Evolutionary conservation across 2,888 invertebrate species (phyloP).

Genomic region (Melanchra persicariae): DNA sequence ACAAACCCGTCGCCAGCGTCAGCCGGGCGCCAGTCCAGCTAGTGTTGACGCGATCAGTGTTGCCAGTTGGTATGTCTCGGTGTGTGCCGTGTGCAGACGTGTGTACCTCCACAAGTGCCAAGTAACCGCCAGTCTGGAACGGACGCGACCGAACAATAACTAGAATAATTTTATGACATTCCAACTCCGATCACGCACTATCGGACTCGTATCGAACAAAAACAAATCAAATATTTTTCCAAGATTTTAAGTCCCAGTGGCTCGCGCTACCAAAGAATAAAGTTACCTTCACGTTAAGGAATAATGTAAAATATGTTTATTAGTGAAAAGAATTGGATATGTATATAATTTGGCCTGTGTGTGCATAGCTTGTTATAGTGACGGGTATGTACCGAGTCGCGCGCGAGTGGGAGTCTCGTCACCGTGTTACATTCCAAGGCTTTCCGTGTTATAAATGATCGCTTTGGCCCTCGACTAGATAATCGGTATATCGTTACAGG

Average conservation of each 20-base stretch:
- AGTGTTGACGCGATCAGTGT: slow-evolving; percentile 49
- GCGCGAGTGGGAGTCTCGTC: slow-evolving; percentile 60
- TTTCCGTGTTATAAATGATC: slow-evolving; percentile 77
- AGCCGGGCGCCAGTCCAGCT: slow-evolving; percentile 31
- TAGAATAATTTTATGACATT: slow-evolving; percentile 80
- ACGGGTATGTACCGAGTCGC: slow-evolving; percentile 64
- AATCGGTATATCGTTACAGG: slow-evolving; percentile 66
- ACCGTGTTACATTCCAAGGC: slow-evolving; percentile 84
- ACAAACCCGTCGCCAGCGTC: slow-evolving; percentile 47
- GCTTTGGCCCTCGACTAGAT: slow-evolving; percentile 74
- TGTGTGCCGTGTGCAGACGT: slow-evolving; percentile 59
- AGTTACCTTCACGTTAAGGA: slow-evolving; percentile 89
- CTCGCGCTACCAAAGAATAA: slow-evolving; percentile 90
- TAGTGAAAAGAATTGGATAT: slow-evolving; percentile 81
- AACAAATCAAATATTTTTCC: slow-evolving; percentile 74
- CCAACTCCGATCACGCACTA: slow-evolving; percentile 74
- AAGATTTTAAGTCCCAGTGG: slow-evolving; percentile 76
- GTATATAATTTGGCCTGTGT: slow-evolving; percentile 87
- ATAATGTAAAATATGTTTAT: slow-evolving; percentile 84
- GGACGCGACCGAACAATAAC: slow-evolving; percentile 80
- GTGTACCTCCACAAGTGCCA: slow-evolving; percentile 86
- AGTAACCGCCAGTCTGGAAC: slow-evolving; percentile 72
- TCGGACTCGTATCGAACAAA: slow-evolving; percentile 69
- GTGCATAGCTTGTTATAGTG: slow-evolving; percentile 83
- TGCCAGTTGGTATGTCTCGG: slow-evolving; percentile 54